Conservation (phyloP, 2,888 invertebrate genomes). For the Eristalinus sepulchralis region DNA sequence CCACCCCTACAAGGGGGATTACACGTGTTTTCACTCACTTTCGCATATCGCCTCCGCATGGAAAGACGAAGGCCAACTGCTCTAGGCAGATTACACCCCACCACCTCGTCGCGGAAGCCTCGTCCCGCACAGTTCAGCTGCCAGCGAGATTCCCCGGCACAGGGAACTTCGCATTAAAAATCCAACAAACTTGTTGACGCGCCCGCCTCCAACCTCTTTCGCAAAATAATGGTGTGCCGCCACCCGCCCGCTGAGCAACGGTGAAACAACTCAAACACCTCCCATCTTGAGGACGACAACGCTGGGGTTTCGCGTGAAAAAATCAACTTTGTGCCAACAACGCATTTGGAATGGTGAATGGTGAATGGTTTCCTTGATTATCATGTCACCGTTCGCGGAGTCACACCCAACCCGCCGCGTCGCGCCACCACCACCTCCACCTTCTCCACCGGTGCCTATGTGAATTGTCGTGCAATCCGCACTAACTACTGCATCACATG, state of each 20-base stretch:
- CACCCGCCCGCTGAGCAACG: not conserved
- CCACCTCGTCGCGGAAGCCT: constrained; percentile 12
- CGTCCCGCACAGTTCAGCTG: constrained; percentile 4
- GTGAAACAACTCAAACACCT: not conserved
- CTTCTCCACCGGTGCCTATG: constrained; percentile 1
- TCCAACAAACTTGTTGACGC: constrained; percentile 65
- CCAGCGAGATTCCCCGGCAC: constrained; percentile 32
- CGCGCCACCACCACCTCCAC: not conserved
- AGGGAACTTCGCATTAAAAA: constrained; percentile 47
- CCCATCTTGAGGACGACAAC: constrained; percentile 2
- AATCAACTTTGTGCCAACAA: constrained; percentile 67
- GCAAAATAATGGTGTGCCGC: not conserved
- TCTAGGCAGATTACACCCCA: constrained; percentile 27
- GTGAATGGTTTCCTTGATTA: constrained; percentile 69
- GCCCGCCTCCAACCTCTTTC: constrained; percentile 12
- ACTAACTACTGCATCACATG: constrained; percentile 69
- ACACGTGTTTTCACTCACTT: constrained; percentile 22
- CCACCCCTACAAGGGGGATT: constrained; percentile 9
- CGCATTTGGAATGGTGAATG: constrained; percentile 56
- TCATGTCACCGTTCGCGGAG: constrained; percentile 65
- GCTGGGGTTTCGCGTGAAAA: constrained; percentile 41
- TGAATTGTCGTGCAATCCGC: constrained; percentile 59
- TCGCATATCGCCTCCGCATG: not conserved
- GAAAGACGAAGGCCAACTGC: not conserved
- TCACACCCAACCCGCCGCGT: constrained; percentile 16